These are phyloP conservation scores for Bos taurus DNA, from an alignment of 2,113 vertebrate genomes.

Conservation along the genomic window ARS-UCD2.0 NC_037349.1:41322001-41322500, in stretches of 20 bases:
- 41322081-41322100: neutral
- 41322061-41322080: neutral
- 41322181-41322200: neutral
- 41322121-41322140: neutral
- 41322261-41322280: neutral
- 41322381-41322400: neutral
- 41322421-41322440: neutral
- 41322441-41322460: neutral
- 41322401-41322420: neutral
- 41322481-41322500: neutral
- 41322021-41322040: neutral
- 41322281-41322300: neutral
- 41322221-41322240: neutral
- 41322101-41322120: neutral
- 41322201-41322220: neutral
- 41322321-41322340: neutral
- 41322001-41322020: neutral
- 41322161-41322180: neutral
- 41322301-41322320: neutral
- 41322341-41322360: neutral
- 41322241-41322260: neutral
- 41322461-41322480: neutral
- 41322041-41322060: neutral
- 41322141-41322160: neutral
- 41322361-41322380: neutral